Conservation (phyloP, 1,140 invertebrate species). For the Hesperophylax magnus region DNA sequence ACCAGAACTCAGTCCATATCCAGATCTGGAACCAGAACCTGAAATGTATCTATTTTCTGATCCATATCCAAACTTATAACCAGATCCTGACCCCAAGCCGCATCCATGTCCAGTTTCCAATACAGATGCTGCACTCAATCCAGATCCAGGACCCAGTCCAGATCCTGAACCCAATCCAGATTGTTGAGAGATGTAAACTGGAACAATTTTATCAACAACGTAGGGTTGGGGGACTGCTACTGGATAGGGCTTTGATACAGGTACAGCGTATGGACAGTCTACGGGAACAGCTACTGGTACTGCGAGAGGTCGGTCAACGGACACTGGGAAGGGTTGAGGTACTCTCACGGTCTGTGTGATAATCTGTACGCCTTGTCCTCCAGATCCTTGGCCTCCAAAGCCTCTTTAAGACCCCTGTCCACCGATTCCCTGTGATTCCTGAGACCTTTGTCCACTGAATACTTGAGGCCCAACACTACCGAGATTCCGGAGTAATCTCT, state of each 20-base stretch:
- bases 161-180: background rate
- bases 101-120: background rate
- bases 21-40: background rate
- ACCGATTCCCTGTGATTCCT: constrained; percentile 17
- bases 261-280: constrained; percentile 61
- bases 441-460: constrained; percentile 59
- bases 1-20: background rate
- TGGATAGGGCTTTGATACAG: constrained; percentile 62
- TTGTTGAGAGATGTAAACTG: constrained; percentile 59
- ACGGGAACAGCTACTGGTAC: constrained; percentile 68
- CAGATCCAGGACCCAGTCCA: background rate
- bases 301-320: constrained; percentile 64
- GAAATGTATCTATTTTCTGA: background rate
- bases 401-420: background rate
- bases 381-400: background rate
- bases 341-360: constrained; percentile 62
- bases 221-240: constrained; percentile 75
- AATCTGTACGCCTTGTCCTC: constrained; percentile 23
- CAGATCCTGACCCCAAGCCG: background rate
- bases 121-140: background rate
- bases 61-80: background rate
- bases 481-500: no score
- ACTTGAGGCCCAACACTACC: constrained; percentile 65
- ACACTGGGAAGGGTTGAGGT: constrained; percentile 66
- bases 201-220: constrained; percentile 74